Percentiles rank a stretch among this genome's conserved stretches.
Conservation (phyloP, 2,113 vertebrate genomes). For the Halichoeres trimaculatus region DNA sequence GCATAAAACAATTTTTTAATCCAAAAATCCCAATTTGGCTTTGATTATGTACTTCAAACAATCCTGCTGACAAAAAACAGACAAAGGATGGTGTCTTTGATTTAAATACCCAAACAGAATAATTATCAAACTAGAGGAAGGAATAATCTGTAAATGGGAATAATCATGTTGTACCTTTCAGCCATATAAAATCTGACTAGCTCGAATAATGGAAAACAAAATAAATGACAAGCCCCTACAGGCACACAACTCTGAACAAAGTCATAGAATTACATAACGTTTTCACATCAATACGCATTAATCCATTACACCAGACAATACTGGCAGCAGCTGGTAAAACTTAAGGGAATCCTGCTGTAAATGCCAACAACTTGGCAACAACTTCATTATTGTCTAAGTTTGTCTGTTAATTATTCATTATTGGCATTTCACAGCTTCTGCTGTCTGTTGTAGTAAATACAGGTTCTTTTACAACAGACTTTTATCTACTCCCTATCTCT, state of each 20-base stretch:
- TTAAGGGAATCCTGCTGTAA: constrained; percentile 14
- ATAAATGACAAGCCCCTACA: constrained; percentile 1
- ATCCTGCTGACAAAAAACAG: background rate
- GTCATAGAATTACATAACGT: constrained; percentile 26
- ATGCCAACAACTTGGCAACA: constrained; percentile 23
- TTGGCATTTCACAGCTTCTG: background rate
- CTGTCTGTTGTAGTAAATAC: background rate
- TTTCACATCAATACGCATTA: constrained; percentile 10
- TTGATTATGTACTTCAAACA: background rate
- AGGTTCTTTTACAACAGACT: background rate
- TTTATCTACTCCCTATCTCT: background rate
- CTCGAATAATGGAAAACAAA: constrained; percentile 14
- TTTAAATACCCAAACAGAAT: background rate
- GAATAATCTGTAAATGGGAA: background rate
- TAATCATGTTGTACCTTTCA: constrained; percentile 15
- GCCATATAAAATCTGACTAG: constrained; percentile 3
- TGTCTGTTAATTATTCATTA: constrained; percentile 9
- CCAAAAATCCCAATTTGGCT: background rate
- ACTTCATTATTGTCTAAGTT: background rate
- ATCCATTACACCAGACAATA: constrained; percentile 12
- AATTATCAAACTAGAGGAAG: background rate
- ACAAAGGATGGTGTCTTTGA: background rate
- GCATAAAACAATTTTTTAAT: background rate
- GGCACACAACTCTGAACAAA: constrained; percentile 11
- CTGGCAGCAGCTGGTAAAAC: constrained; percentile 19